Percentiles rank a stretch among this genome's conserved stretches.
phyloP scores from a whole-genome alignment of 2,113 vertebrate species.

The Empidonax traillii region DNA sequence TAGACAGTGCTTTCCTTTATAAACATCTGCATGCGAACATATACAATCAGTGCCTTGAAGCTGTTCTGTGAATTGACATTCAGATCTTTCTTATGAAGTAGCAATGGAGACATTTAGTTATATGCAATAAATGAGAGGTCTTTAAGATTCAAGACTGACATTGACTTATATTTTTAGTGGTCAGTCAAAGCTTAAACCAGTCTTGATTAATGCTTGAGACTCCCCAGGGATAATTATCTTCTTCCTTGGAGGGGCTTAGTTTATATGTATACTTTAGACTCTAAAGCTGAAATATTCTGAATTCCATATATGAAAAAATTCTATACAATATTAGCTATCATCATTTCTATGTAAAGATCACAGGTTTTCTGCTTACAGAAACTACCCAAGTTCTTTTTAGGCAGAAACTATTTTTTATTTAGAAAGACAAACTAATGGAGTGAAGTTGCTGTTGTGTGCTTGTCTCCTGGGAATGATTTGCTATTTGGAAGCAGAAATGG shows the following conservation, averaged over 20 bases:
- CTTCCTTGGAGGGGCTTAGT: background rate
- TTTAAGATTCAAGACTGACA: background rate
- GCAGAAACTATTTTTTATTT: background rate
- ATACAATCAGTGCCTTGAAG: background rate
- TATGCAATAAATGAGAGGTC: background rate
- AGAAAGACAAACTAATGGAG: background rate
- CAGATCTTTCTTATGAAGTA: background rate
- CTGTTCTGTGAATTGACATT: background rate
- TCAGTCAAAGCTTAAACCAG: background rate
- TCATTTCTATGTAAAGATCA: background rate
- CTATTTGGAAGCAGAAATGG: background rate
- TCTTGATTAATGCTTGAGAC: background rate
- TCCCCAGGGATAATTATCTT: background rate
- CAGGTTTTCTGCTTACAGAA: background rate
- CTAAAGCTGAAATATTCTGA: background rate
- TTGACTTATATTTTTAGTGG: background rate
- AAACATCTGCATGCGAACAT: rapidly evolving
- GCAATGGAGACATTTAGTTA: background rate
- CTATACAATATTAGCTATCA: background rate
- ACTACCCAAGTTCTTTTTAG: background rate
- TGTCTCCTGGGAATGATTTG: background rate
- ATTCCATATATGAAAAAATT: background rate
- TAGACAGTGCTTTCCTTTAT: background rate
- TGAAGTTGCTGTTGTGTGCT: background rate
- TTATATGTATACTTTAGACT: background rate